Evolutionary conservation across 2,113 vertebrate genomes (phyloP).

Genomic region (Clarias magur): DNA sequence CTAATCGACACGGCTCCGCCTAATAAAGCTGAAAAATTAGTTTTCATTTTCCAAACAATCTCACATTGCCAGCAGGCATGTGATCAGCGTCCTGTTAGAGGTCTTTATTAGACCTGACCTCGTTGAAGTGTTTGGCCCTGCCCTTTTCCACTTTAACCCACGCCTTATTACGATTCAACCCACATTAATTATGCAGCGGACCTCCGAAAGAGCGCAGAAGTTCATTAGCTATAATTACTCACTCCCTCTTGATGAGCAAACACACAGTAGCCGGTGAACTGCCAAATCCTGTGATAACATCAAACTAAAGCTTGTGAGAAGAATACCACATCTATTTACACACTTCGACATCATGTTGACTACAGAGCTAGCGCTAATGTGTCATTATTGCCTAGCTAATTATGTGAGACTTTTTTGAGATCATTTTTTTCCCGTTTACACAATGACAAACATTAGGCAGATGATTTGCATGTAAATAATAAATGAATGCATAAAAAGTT

Average conservation of each 20-base stretch:
- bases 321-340: constrained; percentile 26
- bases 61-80: background rate
- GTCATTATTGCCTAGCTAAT: constrained; percentile 34
- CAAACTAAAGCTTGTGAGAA: constrained; percentile 8
- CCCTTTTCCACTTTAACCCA: constrained; percentile 11
- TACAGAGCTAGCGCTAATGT: constrained; percentile 3
- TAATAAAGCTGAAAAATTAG: background rate
- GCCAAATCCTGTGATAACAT: constrained; percentile 21
- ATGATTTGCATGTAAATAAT: constrained; percentile 21
- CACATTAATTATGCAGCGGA: constrained; percentile 41
- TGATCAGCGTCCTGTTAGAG: background rate
- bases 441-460: constrained; percentile 18
- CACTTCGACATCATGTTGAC: background rate
- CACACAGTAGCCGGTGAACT: constrained; percentile 1
- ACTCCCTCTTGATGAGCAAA: constrained; percentile 23
- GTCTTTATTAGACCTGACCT: background rate
- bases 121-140: background rate
- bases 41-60: constrained; percentile 21
- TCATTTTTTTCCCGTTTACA: constrained; percentile 25
- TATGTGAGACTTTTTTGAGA: constrained; percentile 18
- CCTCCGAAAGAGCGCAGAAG: constrained; percentile 19
- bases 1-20: constrained; percentile 13
- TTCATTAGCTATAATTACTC: constrained; percentile 44
- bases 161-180: constrained; percentile 27
- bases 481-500: constrained; percentile 16